phyloP scores from a whole-genome alignment of 2,888 invertebrate genomes.

The Himalopsyche tibetana region DNA sequence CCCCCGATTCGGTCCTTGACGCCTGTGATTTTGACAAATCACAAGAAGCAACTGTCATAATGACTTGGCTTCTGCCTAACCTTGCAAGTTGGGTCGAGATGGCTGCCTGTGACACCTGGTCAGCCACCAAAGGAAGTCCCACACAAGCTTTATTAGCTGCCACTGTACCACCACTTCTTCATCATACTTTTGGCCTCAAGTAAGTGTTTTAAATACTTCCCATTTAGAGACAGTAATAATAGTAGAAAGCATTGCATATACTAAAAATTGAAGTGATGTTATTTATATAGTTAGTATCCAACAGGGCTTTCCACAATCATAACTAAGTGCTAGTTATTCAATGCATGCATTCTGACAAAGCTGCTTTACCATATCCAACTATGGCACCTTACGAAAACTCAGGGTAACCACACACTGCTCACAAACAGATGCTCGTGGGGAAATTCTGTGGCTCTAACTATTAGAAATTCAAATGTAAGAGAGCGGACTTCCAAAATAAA shows the following conservation, averaged over 20 bases:
- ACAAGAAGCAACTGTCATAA: conserved; percentile 76
- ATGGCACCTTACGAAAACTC: too few species aligned
- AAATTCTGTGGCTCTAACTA: too few species aligned
- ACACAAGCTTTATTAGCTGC: conserved; percentile 70
- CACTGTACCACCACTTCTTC: conserved; percentile 71
- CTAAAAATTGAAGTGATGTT: too few species aligned
- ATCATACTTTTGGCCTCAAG: conserved; percentile 67
- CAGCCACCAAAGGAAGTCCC: conserved; percentile 67
- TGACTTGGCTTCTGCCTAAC: conserved; percentile 71
- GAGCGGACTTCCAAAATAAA: too few species aligned
- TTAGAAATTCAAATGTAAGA: too few species aligned
- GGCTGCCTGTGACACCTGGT: conserved; percentile 66
- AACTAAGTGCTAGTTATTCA: too few species aligned
- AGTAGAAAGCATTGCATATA: background rate
- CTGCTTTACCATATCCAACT: too few species aligned
- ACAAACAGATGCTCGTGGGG: too few species aligned
- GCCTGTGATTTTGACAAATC: conserved; percentile 88
- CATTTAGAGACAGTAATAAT: background rate
- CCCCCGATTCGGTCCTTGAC: conserved; percentile 86
- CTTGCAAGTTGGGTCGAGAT: conserved; percentile 63
- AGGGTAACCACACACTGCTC: too few species aligned
- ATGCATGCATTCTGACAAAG: too few species aligned
- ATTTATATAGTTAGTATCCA: too few species aligned
- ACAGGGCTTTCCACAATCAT: too few species aligned
- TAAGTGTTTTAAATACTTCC: conserved; percentile 62